Percentiles rank a stretch among this genome's conserved stretches.
phyloP scores from a whole-genome alignment of 2,888 invertebrate genomes.

The Erebia epiphron region DNA sequence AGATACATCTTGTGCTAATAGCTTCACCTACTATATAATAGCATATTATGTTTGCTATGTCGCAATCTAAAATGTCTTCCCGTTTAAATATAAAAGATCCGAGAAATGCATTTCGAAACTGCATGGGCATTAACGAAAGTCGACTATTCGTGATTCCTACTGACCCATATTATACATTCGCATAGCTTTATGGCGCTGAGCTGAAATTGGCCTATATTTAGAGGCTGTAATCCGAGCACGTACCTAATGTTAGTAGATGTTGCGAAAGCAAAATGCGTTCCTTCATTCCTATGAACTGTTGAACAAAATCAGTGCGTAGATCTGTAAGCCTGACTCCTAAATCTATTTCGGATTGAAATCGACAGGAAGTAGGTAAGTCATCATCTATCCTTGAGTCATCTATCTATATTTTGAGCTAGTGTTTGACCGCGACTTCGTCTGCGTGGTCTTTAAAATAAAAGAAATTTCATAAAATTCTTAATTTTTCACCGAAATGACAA shows the following conservation, averaged over 20 bases:
- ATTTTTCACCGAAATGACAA: no score
- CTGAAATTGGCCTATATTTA: slow-evolving; percentile 74
- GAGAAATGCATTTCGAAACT: slow-evolving; percentile 54
- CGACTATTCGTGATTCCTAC: slow-evolving; percentile 60
- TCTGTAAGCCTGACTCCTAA: neutral
- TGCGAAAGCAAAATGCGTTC: slow-evolving; percentile 57
- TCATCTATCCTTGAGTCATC: no score
- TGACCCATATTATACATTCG: slow-evolving; percentile 72
- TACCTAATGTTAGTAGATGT: slow-evolving; percentile 40
- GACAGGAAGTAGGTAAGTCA: no score
- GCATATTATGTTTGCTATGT: slow-evolving; percentile 35
- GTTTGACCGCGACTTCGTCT: no score
- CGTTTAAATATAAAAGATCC: slow-evolving; percentile 47
- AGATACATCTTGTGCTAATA: no score
- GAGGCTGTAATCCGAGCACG: slow-evolving; percentile 53
- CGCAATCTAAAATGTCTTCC: slow-evolving; percentile 45
- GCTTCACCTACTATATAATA: no score
- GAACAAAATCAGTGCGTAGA: neutral
- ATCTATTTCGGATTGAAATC: no score
- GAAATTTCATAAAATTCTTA: no score
- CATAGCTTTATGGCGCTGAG: slow-evolving; percentile 56
- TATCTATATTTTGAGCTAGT: no score
- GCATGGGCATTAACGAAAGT: slow-evolving; percentile 64
- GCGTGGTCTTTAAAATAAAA: no score
- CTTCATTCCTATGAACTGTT: slow-evolving; percentile 35